Percentiles rank a stretch among this genome's conserved stretches.
Conservation (phyloP, 2,797 vertebrate genomes). For the Lagothrix lagotricha region DNA sequence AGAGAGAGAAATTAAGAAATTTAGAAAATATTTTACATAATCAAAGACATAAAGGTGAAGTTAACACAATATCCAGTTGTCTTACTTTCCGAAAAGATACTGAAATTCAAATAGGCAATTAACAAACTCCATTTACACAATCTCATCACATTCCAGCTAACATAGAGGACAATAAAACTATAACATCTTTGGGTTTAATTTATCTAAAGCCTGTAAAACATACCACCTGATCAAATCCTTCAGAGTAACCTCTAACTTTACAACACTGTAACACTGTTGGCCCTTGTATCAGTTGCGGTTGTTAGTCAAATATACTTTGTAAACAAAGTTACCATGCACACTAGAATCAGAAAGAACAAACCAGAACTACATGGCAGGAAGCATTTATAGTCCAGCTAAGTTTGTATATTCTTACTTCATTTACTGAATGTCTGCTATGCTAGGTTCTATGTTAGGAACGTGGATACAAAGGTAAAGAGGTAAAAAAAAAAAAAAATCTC, state of each 20-base stretch:
- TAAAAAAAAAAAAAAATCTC: neutral
- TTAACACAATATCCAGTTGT: neutral
- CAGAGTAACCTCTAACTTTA: neutral
- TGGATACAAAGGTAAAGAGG: neutral
- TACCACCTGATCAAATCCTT: neutral
- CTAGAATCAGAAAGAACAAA: neutral
- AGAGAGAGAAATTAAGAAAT: neutral
- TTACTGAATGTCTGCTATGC: neutral
- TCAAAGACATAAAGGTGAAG: neutral
- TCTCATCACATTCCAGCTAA: neutral
- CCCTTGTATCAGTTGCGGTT: neutral
- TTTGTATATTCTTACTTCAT: neutral
- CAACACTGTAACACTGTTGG: neutral
- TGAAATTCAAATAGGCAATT: neutral
- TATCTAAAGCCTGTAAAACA: neutral
- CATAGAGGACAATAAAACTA: neutral
- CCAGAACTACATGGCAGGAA: neutral
- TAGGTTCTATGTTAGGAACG: neutral
- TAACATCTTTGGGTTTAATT: neutral
- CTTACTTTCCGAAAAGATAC: neutral
- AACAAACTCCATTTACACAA: neutral
- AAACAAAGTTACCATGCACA: neutral
- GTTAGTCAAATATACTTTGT: conserved; percentile 4
- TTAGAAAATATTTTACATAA: neutral
- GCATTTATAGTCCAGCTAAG: neutral